A percentile compares a stretch with the other conserved stretches of the same genome.
phyloP scores from a whole-genome alignment of 2,797 vertebrate species.

The Glossophaga mutica region DNA sequence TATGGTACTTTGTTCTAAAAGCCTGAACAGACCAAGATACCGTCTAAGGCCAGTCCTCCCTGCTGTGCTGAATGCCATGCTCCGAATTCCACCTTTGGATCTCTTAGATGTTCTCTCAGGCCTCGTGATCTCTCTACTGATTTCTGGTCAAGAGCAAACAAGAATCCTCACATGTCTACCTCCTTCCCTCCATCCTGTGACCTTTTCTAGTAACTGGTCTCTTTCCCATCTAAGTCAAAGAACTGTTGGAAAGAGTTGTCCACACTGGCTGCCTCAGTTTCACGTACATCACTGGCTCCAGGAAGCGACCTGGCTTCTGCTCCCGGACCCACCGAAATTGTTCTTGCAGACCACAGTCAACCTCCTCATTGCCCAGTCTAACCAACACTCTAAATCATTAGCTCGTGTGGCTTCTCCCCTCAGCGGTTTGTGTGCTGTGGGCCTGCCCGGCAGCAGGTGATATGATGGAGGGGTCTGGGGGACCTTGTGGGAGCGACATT shows the following conservation, averaged over 20 bases:
- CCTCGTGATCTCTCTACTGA: background rate
- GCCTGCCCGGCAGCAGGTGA: background rate
- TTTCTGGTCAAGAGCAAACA: background rate
- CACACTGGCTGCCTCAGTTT: background rate
- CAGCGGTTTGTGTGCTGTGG: background rate
- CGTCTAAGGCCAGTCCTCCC: background rate
- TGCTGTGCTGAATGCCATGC: background rate
- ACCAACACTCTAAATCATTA: background rate
- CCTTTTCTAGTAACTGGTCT: background rate
- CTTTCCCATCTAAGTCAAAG: background rate
- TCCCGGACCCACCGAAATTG: background rate
- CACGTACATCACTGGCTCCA: background rate
- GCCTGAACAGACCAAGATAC: fast-evolving
- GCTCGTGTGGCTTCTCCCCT: background rate
- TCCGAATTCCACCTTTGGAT: no score
- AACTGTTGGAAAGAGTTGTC: background rate
- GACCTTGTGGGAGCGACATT: background rate
- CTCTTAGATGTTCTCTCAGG: background rate
- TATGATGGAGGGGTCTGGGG: background rate
- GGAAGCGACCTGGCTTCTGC: background rate
- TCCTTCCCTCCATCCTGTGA: background rate
- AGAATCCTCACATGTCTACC: background rate
- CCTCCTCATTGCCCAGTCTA: background rate
- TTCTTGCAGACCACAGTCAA: background rate
- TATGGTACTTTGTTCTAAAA: background rate